A percentile compares a stretch with the other conserved stretches of the same genome.
Conservation (phyloP, 2,888 invertebrate genomes). For the Agrilus biguttatus region DNA sequence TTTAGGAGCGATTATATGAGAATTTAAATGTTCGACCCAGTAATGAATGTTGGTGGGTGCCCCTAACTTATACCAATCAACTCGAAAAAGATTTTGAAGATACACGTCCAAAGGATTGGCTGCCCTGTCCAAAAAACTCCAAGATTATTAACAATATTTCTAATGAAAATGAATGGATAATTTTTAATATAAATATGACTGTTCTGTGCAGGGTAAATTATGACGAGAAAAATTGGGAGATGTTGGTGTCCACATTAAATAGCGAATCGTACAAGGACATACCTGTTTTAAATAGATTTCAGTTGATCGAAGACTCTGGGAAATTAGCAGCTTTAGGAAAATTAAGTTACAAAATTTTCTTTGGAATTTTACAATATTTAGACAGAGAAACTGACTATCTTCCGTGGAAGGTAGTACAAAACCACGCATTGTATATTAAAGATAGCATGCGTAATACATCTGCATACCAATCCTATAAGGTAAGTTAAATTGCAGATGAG, state of each 20-base stretch:
- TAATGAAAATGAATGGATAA: conserved; percentile 42
- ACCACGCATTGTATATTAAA: conserved; percentile 41
- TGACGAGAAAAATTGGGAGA: conserved; percentile 57
- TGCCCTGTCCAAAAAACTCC: conserved; percentile 29
- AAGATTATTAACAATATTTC: conserved; percentile 26
- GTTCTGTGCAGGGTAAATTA: conserved; percentile 65
- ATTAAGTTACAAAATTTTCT: conserved; percentile 47
- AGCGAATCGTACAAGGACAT: conserved; percentile 38
- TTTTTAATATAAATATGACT: conserved; percentile 57
- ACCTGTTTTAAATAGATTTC: conserved; percentile 61
- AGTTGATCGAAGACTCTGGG: conserved; percentile 67
- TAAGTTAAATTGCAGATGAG: conserved; percentile 14
- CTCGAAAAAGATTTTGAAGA: conserved; percentile 33
- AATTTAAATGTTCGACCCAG: not conserved
- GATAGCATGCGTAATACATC: conserved; percentile 44
- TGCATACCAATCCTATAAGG: conserved; percentile 48
- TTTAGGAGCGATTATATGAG: conserved; percentile 9
- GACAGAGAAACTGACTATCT: conserved; percentile 40
- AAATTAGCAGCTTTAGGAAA: conserved; percentile 51
- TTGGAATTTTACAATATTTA: conserved; percentile 38
- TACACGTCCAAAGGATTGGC: conserved; percentile 39
- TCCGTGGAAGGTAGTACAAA: conserved; percentile 49
- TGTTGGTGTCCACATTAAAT: conserved; percentile 43
- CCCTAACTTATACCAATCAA: conserved; percentile 41
- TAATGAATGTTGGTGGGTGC: conserved; percentile 45